Base-by-base conservation (phyloP, 2,888 invertebrate species). In the Penaeus monodon region DNA sequence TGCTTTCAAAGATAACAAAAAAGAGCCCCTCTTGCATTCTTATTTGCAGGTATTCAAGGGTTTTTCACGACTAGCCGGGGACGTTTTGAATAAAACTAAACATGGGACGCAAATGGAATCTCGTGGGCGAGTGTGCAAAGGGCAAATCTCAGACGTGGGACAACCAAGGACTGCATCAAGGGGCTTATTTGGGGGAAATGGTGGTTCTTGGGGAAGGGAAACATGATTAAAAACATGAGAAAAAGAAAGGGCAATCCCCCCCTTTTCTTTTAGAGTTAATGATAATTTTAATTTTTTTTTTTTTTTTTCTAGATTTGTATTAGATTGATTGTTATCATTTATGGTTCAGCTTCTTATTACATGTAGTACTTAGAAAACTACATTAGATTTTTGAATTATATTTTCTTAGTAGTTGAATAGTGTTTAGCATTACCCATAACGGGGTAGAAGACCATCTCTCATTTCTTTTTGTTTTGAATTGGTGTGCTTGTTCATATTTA, bases 61-160 rank as follows among this genome's bases (percentile, higher is more conserved):
- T 22, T 94, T 94, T 92, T 94, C 94, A 10, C 92, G 94, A 12
- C 92, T 94, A 65, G 93, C 94, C 2, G 94, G 94, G 6, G 94
- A 94, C 91, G 93, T 93, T 94, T 94, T 92, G 94, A 94, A 91
- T 94, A 49, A 92, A 92, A 6, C 91, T 94, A 22, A 92, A 93
- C 93, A 94, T 90, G 94, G 94, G 10, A 91, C 91, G 29, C 94
- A 94, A 94, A 91, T 94, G 94, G 94, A 94, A 94, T 92, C 93
- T 14, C 92, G 93, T 87, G 94, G 94, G 4, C 91, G 93, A 80
- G 92, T 94, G n/a, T 92, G 93, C 84, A 92, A 92, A 93, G 88
- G 93, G 93, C 90, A 92, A 92, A 84, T 92, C 92, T 70, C 94
- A 94, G 91, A 92, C 92, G 68, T 94, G 94, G 94, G 94, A 94